Base-by-base conservation (phyloP, 2,888 invertebrate species). In the Clitarchus hookeri region DNA sequence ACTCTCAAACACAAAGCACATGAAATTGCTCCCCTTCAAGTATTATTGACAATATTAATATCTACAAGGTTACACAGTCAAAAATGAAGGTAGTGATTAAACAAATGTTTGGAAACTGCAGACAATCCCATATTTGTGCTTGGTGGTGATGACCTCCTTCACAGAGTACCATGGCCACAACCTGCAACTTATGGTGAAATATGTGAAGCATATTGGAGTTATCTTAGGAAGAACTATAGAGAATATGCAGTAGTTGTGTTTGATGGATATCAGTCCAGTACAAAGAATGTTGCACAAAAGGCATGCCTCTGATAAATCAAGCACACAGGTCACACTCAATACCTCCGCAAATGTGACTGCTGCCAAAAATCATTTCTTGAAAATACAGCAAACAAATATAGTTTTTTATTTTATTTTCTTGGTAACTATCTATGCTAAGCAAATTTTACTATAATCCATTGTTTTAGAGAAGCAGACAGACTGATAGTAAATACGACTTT, bases 191-290 rank as follows among this genome's bases (percentile, higher is more conserved):
- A 80, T 80, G 36, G 82, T 26, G 82, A 82, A 82, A 82, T 36
- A 82, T 36, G 27, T 82, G 82, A 82, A 82, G 4, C 25, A 13
- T 82, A 82, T 23, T 82, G 6, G 36, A 82, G 23, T 36, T 82
- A 82, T 82, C 0, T 82, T 19, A 82, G 82, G 82, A 82, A 36
- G 16, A 26, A 26, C 25, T 82, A 27, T 82, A 36, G 26, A 12
- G 16, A 26, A 82, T 13, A 26, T 82, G 27, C 23, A 82, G 44
- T 82, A 44, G 82, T 44, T 82, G 82, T 82, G 23, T 82, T 82
- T 82, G 82, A 82, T 82, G 82, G 82, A 82, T 82, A 82, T 82
- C 82, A 82, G 23, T 82, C 82, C 12, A 82, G 82, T 23, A 82
- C 44, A 6, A 82, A 82, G 13, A 26, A 26, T 82, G 27, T 44